Conservation (phyloP, 2,888 invertebrate species). For the Dermolepida albohirtum region DNA sequence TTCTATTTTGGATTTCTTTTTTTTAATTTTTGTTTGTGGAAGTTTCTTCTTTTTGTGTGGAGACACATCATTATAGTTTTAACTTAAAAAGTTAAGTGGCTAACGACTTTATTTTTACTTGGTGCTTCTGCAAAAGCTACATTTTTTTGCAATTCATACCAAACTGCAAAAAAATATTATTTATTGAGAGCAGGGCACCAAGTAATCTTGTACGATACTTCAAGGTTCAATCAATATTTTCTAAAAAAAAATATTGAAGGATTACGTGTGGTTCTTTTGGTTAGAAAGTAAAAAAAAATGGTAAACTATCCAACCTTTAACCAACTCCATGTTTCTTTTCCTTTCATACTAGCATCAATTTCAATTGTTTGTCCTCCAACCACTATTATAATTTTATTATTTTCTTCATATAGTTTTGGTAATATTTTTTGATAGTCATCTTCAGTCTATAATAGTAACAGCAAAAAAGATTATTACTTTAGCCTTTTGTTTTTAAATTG, state of each 20-base stretch:
- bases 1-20: conserved; percentile 6
- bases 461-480: conserved; percentile 37
- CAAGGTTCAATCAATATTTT: background rate
- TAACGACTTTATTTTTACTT: conserved; percentile 45
- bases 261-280: conserved; percentile 45
- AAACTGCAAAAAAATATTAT: conserved; percentile 6
- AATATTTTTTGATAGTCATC: conserved; percentile 62
- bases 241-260: conserved; percentile 5
- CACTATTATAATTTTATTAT: conserved; percentile 71
- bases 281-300: conserved; percentile 15
- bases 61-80: conserved; percentile 61
- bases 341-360: conserved; percentile 74
- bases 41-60: conserved; percentile 50
- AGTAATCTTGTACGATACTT: conserved; percentile 30
- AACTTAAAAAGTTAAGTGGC: conserved; percentile 45
- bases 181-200: background rate
- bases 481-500: conserved; percentile 1
- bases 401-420: conserved; percentile 59
- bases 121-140: background rate
- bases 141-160: background rate
- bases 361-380: conserved; percentile 73
- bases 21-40: conserved; percentile 31
- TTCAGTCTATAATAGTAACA: conserved; percentile 41
- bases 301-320: conserved; percentile 70
- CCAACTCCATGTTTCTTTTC: conserved; percentile 77